Evolutionary conservation across 2,888 invertebrate species (phyloP), one percentile per base, ranked within the genome.

Genomic region (Torymus texanus): DNA sequence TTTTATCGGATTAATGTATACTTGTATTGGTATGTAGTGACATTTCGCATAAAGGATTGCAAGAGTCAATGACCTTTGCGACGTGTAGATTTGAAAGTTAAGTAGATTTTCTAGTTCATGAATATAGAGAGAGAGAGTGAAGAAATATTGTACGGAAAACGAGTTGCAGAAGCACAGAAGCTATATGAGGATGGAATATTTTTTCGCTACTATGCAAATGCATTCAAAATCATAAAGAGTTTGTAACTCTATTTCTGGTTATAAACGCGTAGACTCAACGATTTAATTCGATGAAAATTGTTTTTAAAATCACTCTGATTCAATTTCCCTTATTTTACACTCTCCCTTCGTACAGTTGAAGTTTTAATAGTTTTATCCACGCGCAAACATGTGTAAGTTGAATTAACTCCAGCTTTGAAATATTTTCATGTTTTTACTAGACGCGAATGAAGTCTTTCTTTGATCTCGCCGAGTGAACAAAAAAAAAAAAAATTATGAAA

Each of bases 331-430:
- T 16, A 3, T 41, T 29, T 58, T n/a, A 11, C 29, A 29, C 29
- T 29, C 55, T 10, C 29, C 16, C 16, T 21, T 21, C 5, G 16
- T 12, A 41, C 29, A 1, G 12, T 16, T 68, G 29, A 68, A 68
- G 67, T 68, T 56, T 56, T 68, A 68, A 68, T 68, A 14, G 53
- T 29, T 68, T 68, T 68, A 68, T 68, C 56, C 58, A 41, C 58
- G 51, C 21, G 53, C 58, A 53, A 53, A 72, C 51, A 62, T 14
- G 62, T 11, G 24, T 21, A 51, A 61, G 51, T 5, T 5, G n/a
- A 62, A 58, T 68, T 58, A n/a, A 41, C 2, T 56, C 21, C 10
- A 10, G 12, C 55, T 29, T 55, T 18, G 11, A 16, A 18, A 12
- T 66, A 66, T 66, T 51, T 63, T 29, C 29, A 29, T 29, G 29